Percentiles rank a stretch among this genome's conserved stretches.
Evolutionary conservation across 2,797 vertebrate species (phyloP).

Genomic region (Rachycentron canadum): DNA sequence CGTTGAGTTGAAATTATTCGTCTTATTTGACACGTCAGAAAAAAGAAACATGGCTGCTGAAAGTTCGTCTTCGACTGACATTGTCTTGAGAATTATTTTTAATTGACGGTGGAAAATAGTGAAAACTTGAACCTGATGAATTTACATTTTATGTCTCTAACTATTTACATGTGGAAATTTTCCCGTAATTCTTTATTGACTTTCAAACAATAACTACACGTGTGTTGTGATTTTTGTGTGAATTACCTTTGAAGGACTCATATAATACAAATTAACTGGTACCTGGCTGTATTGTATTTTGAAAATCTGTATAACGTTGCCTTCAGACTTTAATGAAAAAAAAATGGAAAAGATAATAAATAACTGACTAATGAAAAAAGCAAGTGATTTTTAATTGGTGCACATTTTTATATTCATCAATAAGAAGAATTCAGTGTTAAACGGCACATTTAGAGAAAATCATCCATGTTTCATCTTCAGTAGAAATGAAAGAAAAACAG

Average conservation of each 20-base stretch:
- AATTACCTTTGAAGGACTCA: too few species aligned
- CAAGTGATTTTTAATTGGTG: neutral
- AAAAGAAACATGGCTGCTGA: too few species aligned
- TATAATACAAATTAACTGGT: neutral
- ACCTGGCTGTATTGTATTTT: neutral
- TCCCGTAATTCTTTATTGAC: too few species aligned
- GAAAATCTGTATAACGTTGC: neutral
- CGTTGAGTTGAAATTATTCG: neutral
- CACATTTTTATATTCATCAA: neutral
- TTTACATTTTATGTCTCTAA: too few species aligned
- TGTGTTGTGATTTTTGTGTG: too few species aligned
- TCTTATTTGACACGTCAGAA: too few species aligned
- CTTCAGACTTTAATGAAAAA: neutral
- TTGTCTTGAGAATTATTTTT: neutral
- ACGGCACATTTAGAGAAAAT: neutral
- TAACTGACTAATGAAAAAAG: neutral
- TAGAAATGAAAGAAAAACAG: neutral
- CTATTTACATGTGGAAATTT: too few species aligned
- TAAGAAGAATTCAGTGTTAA: neutral
- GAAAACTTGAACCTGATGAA: too few species aligned
- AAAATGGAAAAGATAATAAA: neutral
- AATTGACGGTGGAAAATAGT: neutral
- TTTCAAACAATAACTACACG: too few species aligned
- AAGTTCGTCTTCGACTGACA: too few species aligned
- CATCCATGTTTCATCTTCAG: conserved; percentile 1